phyloP scores from a whole-genome alignment of 2,888 invertebrate species.

The Falcaria lacertinaria region DNA sequence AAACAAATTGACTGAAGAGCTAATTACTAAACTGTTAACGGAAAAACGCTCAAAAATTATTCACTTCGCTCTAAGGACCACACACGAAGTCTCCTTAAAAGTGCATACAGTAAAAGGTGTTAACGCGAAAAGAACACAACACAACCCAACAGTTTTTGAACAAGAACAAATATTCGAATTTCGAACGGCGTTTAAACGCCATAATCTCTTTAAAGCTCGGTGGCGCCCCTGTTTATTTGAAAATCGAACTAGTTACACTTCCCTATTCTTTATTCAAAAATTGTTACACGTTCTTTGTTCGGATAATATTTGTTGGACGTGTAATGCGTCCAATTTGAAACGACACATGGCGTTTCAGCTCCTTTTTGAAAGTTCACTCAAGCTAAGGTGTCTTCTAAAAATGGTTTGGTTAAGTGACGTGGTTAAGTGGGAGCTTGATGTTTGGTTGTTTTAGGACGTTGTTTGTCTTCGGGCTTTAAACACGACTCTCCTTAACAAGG shows the following conservation, averaged over 20 bases:
- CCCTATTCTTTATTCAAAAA: conserved; percentile 55
- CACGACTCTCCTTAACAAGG: conserved; percentile 68
- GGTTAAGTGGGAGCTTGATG: conserved; percentile 69
- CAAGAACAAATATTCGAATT: conserved; percentile 51
- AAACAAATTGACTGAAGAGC: conserved; percentile 6
- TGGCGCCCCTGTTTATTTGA: conserved; percentile 65
- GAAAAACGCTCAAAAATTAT: conserved; percentile 30
- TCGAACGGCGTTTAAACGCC: conserved; percentile 51
- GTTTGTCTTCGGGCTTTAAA: conserved; percentile 63
- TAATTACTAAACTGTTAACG: conserved; percentile 32
- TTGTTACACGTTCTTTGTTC: conserved; percentile 65
- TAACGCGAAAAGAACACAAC: conserved; percentile 69
- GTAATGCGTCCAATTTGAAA: conserved; percentile 49
- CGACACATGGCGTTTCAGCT: conserved; percentile 23
- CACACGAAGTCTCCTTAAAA: conserved; percentile 65
- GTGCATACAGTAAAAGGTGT: conserved; percentile 73
- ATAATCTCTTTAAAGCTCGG: conserved; percentile 61
- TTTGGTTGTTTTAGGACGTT: conserved; percentile 73
- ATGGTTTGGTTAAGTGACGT: conserved; percentile 66
- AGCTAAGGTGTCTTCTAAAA: conserved; percentile 38
- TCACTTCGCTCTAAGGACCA: conserved; percentile 43
- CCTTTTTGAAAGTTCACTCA: conserved; percentile 23
- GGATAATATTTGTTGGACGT: conserved; percentile 53
- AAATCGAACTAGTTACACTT: conserved; percentile 58
- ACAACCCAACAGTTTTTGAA: conserved; percentile 65